Evolutionary conservation across 2,888 invertebrate genomes (phyloP), one percentile per base, ranked within the genome.

Genomic region (Pocota personata): DNA sequence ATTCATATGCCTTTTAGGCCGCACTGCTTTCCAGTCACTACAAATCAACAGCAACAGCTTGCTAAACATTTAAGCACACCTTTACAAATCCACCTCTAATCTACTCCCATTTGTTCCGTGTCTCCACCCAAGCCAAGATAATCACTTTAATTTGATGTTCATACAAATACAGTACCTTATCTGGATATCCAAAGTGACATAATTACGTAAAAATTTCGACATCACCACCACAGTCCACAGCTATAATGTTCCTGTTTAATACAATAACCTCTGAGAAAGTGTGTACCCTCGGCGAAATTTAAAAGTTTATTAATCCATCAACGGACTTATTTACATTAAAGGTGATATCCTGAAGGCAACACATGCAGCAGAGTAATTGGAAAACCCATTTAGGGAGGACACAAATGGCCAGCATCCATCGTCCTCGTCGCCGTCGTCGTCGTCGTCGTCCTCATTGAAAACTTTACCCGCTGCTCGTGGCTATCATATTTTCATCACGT

Each of bases 261-360:
- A 75, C 12, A 64, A 75, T 32, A 43, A 75, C 66, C 16, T 21
- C 0, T 55, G 24, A 35, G 5, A 64, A 30, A 30, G 43, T n/a
- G 6, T 12, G 27, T n/a, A 43, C 24, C 55, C 35, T 55, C n/a
- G 57, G 64, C 14, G 10, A 50, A 77, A 43, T 71, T 64, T 16
- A 46, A 55, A 79, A 79, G 46, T 64, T 72, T 50, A 79, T 72
- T 72, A 79, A 71, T 72, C 66, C 64, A 72, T 66, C 79, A 71
- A 58, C 64, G 66, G 37, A 64, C 66, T 72, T 69, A 75, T 75
- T 73, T 69, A 82, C 50, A 69, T 82, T 82, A 60, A 82, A 69
- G 37, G 75, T 82, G 75, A 69, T 75, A 57, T 62, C 82, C 82
- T 46, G 46, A 35, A 62, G 75, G 69, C 75, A 69, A 52, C 82